A percentile compares a stretch with the other conserved stretches of the same genome.
Conservation (phyloP, 2,888 invertebrate species). For the Aelia acuminata region DNA sequence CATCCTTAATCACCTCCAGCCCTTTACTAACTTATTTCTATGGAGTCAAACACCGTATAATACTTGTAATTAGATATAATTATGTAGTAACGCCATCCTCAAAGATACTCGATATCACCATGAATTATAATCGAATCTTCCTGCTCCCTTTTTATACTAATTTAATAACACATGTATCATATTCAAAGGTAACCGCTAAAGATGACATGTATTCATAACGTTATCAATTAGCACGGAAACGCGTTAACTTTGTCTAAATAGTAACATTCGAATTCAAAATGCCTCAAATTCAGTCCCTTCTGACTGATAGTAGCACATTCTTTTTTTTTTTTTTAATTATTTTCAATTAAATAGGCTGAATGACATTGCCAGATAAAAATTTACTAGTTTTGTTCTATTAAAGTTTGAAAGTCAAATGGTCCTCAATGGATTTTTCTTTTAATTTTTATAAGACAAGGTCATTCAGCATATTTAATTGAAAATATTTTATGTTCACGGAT, state of each 20-base stretch:
- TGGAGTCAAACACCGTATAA: conserved; percentile 17
- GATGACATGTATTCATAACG: neutral
- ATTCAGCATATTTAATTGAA: too few relatives aligned
- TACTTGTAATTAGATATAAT: neutral
- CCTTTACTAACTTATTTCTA: conserved; percentile 33
- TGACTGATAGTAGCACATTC: too few relatives aligned
- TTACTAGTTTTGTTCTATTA: too few relatives aligned
- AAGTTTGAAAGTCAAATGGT: too few relatives aligned
- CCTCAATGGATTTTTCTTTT: too few relatives aligned
- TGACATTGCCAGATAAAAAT: too few relatives aligned
- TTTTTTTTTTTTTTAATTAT: too few relatives aligned
- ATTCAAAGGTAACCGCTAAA: neutral
- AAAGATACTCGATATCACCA: neutral
- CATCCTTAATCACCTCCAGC: neutral
- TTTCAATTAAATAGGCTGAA: too few relatives aligned
- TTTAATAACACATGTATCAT: neutral
- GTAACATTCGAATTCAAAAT: too few relatives aligned
- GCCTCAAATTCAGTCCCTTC: too few relatives aligned
- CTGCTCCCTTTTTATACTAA: neutral
- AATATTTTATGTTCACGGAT: too few relatives aligned
- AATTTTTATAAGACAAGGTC: too few relatives aligned
- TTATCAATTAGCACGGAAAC: neutral
- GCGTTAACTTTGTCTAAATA: neutral
- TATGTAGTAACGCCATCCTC: neutral
- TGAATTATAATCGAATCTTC: neutral